A percentile compares a stretch with the other conserved stretches of the same genome.
These are phyloP conservation scores for Acronicta alni DNA, from an alignment of 2,888 invertebrate genomes.

Conservation along the genomic window DNA sequence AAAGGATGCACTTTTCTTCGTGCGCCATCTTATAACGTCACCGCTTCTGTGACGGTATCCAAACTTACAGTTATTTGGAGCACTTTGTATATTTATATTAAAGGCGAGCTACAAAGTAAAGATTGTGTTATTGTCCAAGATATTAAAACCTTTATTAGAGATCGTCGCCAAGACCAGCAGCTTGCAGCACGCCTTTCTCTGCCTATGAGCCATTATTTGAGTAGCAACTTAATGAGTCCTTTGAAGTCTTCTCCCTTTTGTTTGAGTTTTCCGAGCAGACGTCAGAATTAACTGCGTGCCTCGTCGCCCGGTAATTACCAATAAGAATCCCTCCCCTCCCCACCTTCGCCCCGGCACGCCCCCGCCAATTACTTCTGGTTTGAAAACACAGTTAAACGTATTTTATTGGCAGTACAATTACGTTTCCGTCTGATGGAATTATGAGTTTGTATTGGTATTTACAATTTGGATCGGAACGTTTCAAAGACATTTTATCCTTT, in stretches of 20 bases:
- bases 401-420: constrained; percentile 59
- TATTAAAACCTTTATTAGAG: constrained; percentile 39
- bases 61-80: too few relatives aligned
- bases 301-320: constrained; percentile 71
- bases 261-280: constrained; percentile 76
- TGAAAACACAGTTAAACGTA: constrained; percentile 61
- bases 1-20: too few relatives aligned
- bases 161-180: constrained; percentile 26
- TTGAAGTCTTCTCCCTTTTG: constrained; percentile 76
- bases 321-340: constrained; percentile 57
- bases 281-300: constrained; percentile 67
- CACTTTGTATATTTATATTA: too few relatives aligned
- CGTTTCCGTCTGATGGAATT: constrained; percentile 53
- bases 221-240: constrained; percentile 77
- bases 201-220: constrained; percentile 70
- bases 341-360: constrained; percentile 19
- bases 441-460: constrained; percentile 51
- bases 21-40: too few relatives aligned
- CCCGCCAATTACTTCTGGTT: constrained; percentile 66
- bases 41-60: too few relatives aligned
- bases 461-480: constrained; percentile 22
- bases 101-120: constrained; percentile 8
- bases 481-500: background rate
- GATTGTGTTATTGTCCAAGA: constrained; percentile 10
- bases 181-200: constrained; percentile 29